A percentile compares a stretch with the other conserved stretches of the same genome.
Conservation (phyloP, 2,888 invertebrate genomes). For the Drosophila trichaetosa region DNA sequence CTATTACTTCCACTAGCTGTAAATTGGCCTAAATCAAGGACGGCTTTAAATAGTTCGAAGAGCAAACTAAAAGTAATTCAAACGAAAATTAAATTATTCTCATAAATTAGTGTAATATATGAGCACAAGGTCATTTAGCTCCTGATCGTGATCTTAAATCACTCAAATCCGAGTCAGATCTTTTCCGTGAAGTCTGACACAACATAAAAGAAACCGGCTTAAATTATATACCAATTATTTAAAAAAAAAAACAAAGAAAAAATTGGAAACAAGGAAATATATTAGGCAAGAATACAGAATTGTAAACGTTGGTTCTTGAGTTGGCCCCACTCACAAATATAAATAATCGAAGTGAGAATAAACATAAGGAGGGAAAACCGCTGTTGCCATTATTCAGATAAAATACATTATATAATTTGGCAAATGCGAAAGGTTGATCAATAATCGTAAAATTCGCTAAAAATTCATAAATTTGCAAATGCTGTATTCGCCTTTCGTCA, state of each 20-base stretch:
- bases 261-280: background rate
- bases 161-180: background rate
- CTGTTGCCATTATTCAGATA: conserved; percentile 34
- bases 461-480: conserved; percentile 23
- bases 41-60: background rate
- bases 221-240: background rate
- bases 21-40: background rate
- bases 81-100: background rate
- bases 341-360: conserved; percentile 40
- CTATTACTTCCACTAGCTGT: background rate
- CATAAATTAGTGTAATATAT: background rate
- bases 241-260: background rate
- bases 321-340: conserved; percentile 20
- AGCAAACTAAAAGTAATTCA: background rate
- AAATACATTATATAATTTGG: conserved; percentile 32
- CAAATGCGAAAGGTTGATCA: conserved; percentile 32
- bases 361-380: conserved; percentile 14
- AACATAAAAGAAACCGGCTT: background rate
- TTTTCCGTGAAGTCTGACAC: background rate
- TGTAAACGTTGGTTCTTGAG: conserved; percentile 2
- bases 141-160: background rate
- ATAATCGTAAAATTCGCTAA: conserved; percentile 44
- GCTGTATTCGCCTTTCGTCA: conserved; percentile 13
- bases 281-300: background rate
- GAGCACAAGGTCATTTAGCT: background rate